A percentile compares a stretch with the other conserved stretches of the same genome.
phyloP scores from a whole-genome alignment of 1,140 invertebrate species.

The Trissolcus basalis region DNA sequence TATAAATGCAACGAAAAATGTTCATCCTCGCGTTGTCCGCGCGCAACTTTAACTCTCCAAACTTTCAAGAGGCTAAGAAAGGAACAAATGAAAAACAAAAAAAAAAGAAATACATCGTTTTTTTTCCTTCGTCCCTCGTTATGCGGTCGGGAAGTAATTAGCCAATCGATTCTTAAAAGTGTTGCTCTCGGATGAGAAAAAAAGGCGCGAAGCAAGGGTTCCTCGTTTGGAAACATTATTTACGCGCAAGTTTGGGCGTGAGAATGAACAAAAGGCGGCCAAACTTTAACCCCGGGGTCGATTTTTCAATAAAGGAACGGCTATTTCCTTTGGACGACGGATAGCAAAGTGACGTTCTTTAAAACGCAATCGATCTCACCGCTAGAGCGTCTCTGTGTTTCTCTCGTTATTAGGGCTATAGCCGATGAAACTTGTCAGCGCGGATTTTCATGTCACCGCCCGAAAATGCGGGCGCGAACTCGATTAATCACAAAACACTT shows the following conservation, averaged over 20 bases:
- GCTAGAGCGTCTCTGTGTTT: constrained; percentile 39
- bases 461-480: constrained; percentile 29
- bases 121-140: too few relatives aligned
- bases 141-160: background rate
- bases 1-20: constrained; percentile 3
- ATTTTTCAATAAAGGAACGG: constrained; percentile 46
- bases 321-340: constrained; percentile 34
- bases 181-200: background rate
- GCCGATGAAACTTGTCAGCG: constrained; percentile 30
- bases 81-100: too few relatives aligned
- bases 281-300: constrained; percentile 49
- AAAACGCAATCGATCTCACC: constrained; percentile 35
- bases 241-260: constrained; percentile 46
- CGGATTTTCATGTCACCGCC: constrained; percentile 17
- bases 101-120: too few relatives aligned
- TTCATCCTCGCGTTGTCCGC: too few relatives aligned
- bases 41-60: too few relatives aligned
- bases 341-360: constrained; percentile 38
- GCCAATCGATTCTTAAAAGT: too few relatives aligned
- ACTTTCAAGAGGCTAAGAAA: too few relatives aligned
- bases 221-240: constrained; percentile 38
- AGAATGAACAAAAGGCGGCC: constrained; percentile 48
- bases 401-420: constrained; percentile 34
- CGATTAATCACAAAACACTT: constrained; percentile 31
- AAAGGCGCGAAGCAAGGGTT: constrained; percentile 11